Conservation (phyloP, 2,888 invertebrate genomes). For the Diarsia rubi region DNA sequence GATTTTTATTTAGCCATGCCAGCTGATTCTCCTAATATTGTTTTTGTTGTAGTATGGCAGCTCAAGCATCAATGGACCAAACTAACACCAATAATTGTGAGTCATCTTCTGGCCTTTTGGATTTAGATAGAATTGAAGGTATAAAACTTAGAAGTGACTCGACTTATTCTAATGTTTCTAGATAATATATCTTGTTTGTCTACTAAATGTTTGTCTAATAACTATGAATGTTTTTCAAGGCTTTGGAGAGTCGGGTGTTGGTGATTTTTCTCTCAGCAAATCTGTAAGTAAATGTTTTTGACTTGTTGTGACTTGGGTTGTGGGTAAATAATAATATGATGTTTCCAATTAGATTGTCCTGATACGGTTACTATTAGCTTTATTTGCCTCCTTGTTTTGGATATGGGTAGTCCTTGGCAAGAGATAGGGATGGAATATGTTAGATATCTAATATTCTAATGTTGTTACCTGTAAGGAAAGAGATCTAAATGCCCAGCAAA, state of each 20-base stretch:
- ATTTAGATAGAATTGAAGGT: constrained; percentile 85
- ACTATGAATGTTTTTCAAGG: constrained; percentile 68
- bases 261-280: constrained; percentile 79
- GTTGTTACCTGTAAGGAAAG: neutral
- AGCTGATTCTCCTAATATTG: constrained; percentile 61
- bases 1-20: constrained; percentile 26
- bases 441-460: neutral
- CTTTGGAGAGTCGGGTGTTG: constrained; percentile 81
- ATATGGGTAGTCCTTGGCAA: neutral
- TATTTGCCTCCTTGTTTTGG: neutral
- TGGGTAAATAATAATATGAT: neutral
- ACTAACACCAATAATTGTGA: constrained; percentile 70
- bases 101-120: constrained; percentile 85
- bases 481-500: neutral
- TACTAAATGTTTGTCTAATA: neutral
- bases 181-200: neutral
- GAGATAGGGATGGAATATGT: neutral
- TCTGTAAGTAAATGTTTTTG: constrained; percentile 75
- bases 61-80: constrained; percentile 57
- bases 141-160: constrained; percentile 35
- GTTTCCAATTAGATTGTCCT: neutral
- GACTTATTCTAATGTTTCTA: neutral
- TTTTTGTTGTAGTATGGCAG: constrained; percentile 69
- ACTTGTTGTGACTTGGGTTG: neutral
- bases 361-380: neutral